Conservation (phyloP, 2,888 invertebrate species). For the Melanotus villosus region DNA sequence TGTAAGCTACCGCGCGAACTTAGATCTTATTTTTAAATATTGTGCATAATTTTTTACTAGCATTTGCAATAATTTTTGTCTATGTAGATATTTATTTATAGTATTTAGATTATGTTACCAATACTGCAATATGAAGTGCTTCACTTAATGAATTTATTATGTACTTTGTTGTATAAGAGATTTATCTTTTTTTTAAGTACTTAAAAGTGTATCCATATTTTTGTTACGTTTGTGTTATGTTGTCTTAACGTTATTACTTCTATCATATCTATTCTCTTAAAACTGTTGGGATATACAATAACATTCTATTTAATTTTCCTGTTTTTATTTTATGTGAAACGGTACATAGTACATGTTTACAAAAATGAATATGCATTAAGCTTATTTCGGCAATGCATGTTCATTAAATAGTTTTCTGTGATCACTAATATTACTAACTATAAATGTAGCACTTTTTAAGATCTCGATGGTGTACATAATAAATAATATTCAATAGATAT, state of each 20-base stretch:
- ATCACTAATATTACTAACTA: conserved; percentile 58
- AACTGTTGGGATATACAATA: background rate
- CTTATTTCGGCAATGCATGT: conserved; percentile 10
- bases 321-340: conserved; percentile 24
- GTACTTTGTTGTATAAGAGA: conserved; percentile 1
- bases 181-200: conserved; percentile 41
- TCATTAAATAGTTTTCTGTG: conserved; percentile 57
- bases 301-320: background rate
- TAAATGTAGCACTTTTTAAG: conserved; percentile 59
- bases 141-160: conserved; percentile 49
- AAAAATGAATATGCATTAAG: conserved; percentile 25
- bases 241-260: conserved; percentile 1
- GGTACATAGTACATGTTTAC: conserved; percentile 39
- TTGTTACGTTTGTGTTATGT: conserved; percentile 12
- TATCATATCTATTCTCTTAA: background rate
- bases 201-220: conserved; percentile 28
- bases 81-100: conserved; percentile 40
- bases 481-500: conserved; percentile 56
- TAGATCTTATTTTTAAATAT: conserved; percentile 25
- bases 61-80: conserved; percentile 36
- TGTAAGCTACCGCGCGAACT: background rate
- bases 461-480: conserved; percentile 61
- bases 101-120: conserved; percentile 38
- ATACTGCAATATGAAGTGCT: conserved; percentile 40
- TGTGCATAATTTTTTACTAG: conserved; percentile 12